Conservation (phyloP, 2,888 invertebrate genomes). For the Catonia carolina region DNA sequence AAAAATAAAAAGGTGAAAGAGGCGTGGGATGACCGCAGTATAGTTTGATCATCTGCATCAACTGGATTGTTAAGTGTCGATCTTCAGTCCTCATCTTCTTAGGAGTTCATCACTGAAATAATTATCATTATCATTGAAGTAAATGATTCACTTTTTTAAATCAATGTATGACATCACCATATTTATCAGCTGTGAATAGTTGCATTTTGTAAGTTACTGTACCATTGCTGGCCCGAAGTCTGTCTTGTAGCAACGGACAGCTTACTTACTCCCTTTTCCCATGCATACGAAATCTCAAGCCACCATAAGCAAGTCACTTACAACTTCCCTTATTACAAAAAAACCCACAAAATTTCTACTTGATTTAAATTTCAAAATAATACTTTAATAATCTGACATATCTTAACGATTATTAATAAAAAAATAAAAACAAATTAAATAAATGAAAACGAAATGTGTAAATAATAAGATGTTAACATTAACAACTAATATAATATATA, state of each 20-base stretch:
- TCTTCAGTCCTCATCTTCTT: no score
- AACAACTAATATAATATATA: no score
- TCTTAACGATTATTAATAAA: background rate
- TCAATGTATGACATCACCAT: background rate
- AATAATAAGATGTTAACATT: no score
- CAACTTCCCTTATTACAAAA: background rate
- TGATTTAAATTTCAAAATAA: background rate
- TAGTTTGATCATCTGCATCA: no score
- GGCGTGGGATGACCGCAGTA: no score
- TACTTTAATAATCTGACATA: background rate
- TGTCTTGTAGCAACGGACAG: slow-evolving; percentile 47
- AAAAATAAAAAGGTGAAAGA: no score
- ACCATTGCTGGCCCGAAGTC: slow-evolving; percentile 45
- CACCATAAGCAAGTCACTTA: background rate
- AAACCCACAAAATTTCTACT: background rate
- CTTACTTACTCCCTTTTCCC: slow-evolving; percentile 30
- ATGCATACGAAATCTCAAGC: slow-evolving; percentile 22
- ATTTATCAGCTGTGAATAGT: background rate
- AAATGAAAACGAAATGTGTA: no score
- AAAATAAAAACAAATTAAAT: background rate
- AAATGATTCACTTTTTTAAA: slow-evolving; percentile 4
- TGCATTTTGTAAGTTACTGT: background rate
- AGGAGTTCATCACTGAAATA: background rate
- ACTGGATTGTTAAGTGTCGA: no score
- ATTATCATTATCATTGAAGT: slow-evolving; percentile 23